phyloP scores from a whole-genome alignment of 2,797 vertebrate genomes.

The Bradypodion ventrale region DNA sequence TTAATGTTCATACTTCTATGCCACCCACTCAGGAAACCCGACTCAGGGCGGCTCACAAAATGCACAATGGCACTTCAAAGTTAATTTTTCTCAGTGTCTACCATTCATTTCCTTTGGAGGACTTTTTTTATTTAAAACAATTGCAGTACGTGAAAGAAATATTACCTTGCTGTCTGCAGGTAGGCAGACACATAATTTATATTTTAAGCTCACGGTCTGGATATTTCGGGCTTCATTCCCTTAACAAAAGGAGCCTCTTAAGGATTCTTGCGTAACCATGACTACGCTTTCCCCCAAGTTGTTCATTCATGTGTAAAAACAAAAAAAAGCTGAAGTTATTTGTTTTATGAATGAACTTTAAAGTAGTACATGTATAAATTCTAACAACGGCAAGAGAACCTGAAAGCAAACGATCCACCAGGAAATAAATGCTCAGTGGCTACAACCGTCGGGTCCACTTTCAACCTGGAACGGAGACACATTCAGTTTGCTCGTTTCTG shows the following conservation, averaged over 20 bases:
- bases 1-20: too few species aligned
- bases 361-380: not conserved
- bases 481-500: not conserved
- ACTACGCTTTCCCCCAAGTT: constrained; percentile 40
- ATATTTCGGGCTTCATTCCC: constrained; percentile 45
- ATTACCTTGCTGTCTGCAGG: constrained; percentile 24
- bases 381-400: not conserved
- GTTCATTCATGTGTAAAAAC: not conserved
- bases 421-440: not conserved
- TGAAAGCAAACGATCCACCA: not conserved
- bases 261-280: constrained; percentile 69
- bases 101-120: constrained; percentile 33
- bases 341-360: constrained; percentile 36
- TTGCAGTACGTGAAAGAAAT: constrained; percentile 66
- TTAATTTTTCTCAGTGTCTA: constrained; percentile 47
- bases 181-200: not conserved
- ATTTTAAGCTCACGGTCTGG: not conserved
- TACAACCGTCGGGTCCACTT: not conserved
- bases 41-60: too few species aligned
- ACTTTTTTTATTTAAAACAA: constrained; percentile 53
- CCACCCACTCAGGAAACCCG: too few species aligned
- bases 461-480: not conserved
- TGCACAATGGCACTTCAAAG: constrained; percentile 52
- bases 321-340: constrained; percentile 57
- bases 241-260: constrained; percentile 67